phyloP scores from a whole-genome alignment of 2,888 invertebrate species.

The Acanthosepion esculentum region DNA sequence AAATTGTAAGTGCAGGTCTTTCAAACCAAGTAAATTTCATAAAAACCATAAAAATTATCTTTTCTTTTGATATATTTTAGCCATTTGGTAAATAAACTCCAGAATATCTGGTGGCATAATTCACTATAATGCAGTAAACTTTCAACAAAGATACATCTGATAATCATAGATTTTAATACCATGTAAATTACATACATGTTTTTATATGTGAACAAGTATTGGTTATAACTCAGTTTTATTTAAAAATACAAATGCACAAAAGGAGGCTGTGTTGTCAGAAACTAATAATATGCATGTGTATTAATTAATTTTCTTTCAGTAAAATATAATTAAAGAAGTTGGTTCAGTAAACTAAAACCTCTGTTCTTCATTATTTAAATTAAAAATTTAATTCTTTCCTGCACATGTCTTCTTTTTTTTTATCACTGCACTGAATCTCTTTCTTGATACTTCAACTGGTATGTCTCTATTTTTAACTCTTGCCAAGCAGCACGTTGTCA shows the following conservation, averaged over 20 bases:
- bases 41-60: too few relatives aligned
- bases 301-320: background rate
- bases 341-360: too few relatives aligned
- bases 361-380: too few relatives aligned
- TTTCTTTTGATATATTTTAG: background rate
- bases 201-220: background rate
- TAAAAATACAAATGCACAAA: background rate
- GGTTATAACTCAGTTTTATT: background rate
- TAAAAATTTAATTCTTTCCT: background rate
- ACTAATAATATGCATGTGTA: background rate
- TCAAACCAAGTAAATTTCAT: background rate
- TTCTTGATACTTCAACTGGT: background rate
- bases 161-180: background rate
- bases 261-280: background rate
- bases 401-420: too few relatives aligned
- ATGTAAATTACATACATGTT: background rate
- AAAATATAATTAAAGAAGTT: background rate
- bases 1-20: background rate
- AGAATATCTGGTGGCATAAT: background rate
- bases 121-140: background rate
- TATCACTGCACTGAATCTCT: background rate
- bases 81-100: background rate
- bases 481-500: background rate
- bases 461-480: conserved; percentile 14
- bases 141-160: too few relatives aligned